These are phyloP conservation scores for Nymphalis io DNA, from an alignment of 1,140 invertebrate species.

Conservation along the genomic window DNA sequence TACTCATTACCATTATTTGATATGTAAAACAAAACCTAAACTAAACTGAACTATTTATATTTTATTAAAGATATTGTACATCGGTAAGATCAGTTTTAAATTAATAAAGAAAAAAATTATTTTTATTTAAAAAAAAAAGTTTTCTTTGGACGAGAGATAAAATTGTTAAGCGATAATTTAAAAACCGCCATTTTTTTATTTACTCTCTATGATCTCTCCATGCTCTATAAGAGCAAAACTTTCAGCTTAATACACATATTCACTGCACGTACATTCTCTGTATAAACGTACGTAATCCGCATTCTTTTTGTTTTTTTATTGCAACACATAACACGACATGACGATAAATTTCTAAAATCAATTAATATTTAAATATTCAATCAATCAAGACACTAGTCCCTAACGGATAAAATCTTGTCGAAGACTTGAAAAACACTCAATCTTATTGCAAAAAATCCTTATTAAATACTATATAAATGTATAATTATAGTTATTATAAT, in stretches of 20 bases:
- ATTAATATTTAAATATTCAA: conserved; percentile 12
- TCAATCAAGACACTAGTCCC: not conserved
- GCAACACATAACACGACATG: not conserved
- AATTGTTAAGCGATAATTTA: too few species aligned
- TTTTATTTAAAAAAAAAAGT: too few species aligned
- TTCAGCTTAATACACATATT: too few species aligned
- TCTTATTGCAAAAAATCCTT: not conserved
- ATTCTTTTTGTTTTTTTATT: conserved; percentile 25
- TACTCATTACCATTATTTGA: not conserved
- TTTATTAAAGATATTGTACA: too few species aligned
- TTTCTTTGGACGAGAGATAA: too few species aligned
- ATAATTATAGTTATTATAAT: too few species aligned
- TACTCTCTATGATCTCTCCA: too few species aligned
- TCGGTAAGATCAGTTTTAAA: too few species aligned
- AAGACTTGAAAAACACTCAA: not conserved
- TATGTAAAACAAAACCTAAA: not conserved
- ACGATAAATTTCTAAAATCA: conserved; percentile 8
- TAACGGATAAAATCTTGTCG: not conserved
- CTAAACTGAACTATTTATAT: too few species aligned
- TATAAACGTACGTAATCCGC: conserved; percentile 15
- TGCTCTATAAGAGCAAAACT: too few species aligned
- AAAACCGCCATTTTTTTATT: too few species aligned
- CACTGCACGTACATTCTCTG: not conserved
- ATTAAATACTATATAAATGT: not conserved
- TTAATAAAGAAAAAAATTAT: too few species aligned